Base-by-base conservation (phyloP, 2,113 vertebrate species). In the Copsychus sechellarum region DNA sequence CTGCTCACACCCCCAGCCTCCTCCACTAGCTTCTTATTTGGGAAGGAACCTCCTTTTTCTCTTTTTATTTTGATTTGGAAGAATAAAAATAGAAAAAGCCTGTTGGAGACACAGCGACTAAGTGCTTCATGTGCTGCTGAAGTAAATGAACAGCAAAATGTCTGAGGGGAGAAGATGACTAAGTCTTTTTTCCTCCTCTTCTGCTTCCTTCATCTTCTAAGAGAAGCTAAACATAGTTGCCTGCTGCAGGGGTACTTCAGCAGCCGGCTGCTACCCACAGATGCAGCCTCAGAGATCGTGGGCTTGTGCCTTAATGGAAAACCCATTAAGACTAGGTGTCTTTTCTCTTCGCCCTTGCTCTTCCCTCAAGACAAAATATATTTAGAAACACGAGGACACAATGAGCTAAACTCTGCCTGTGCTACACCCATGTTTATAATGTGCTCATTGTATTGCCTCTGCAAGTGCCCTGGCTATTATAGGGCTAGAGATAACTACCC, bases 91-190 rank as follows among this genome's bases (percentile, higher is more conserved):
- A 78, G 73, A 88, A 84, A 72, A 64, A 78, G 19, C 43, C 34
- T 36, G 36, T 69, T 0, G 0, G 82, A 92, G 86, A 81, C 10
- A 24, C 67, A 53, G 69, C 81, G 93, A 86, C 85, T 92, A 77
- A 96, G 71, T 79, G 47, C 71, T 94, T 92, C 88, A 17, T 74
- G 72, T 64, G 64, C 82, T 83, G 51, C 76, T 90, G 65, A 90
- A 91, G 69, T 34, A 94, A 91, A 64, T 71, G 77, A 92, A 89
- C 88, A 95, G 78, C 80, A 88, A 86, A 86, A 65, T 74, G 45
- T 92, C 82, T 93, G 88, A 88, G 72, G 31, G 86, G 57, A 95
- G 84, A 91, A 73, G 88, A 92, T 96, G 82, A 93, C 93, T 94
- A 90, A 83, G 73, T 67, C 88, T 95, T 83, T 91, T 93, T 94